A percentile compares a stretch with the other conserved stretches of the same genome.
Evolutionary conservation across 2,888 invertebrate species (phyloP).

Genomic region (Aleiodes alternator): DNA sequence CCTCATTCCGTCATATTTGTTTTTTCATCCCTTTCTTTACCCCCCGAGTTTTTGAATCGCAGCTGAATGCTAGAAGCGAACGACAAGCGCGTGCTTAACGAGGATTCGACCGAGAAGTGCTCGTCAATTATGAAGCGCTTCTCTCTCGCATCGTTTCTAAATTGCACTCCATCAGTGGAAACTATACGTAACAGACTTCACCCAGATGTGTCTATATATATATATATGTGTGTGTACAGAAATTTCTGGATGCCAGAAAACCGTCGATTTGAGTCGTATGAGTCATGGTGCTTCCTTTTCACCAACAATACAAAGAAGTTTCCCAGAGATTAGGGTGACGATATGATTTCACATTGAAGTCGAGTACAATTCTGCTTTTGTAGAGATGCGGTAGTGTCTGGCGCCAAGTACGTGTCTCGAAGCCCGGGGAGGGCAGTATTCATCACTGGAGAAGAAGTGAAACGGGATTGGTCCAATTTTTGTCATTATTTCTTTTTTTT

Average conservation of each 20-base stretch:
- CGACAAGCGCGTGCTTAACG: constrained; percentile 49
- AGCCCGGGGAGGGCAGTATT: too few species aligned
- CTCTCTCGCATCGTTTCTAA: constrained; percentile 55
- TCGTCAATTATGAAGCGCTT: constrained; percentile 66
- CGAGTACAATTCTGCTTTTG: too few species aligned
- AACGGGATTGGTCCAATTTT: constrained; percentile 44
- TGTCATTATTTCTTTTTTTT: constrained; percentile 26
- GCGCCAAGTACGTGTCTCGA: too few species aligned
- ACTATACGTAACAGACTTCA: constrained; percentile 53
- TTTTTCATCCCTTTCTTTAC: background rate
- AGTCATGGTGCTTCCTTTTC: too few species aligned
- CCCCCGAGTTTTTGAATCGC: constrained; percentile 14
- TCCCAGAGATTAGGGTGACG: too few species aligned
- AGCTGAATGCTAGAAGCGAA: constrained; percentile 31
- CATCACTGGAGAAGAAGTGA: too few species aligned
- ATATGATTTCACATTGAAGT: too few species aligned
- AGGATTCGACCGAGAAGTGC: constrained; percentile 54
- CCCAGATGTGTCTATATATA: background rate
- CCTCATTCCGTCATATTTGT: background rate
- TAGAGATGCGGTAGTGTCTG: too few species aligned
- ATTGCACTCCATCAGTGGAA: constrained; percentile 61
- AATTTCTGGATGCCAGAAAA: constrained; percentile 51
- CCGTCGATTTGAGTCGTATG: too few species aligned
- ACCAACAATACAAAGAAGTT: too few species aligned
- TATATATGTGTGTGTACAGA: constrained; percentile 22